Percentiles rank a stretch among this genome's conserved stretches.
Conservation (phyloP, 2,888 invertebrate genomes). For the Drosophila nr. perissopoda region DNA sequence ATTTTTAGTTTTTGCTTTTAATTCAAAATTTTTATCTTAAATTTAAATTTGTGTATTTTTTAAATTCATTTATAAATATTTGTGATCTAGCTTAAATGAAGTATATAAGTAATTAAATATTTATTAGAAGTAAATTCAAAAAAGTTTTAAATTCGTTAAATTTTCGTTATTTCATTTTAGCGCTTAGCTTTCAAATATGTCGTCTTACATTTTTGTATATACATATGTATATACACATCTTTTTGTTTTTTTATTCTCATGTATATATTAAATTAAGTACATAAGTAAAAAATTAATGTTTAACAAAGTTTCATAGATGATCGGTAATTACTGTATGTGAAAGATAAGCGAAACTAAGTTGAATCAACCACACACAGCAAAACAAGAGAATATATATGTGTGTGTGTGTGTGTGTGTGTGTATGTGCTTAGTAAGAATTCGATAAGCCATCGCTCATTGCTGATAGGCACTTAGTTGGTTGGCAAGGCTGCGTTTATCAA, state of each 20-base stretch:
- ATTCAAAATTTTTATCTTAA: background rate
- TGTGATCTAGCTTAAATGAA: background rate
- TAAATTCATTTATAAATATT: background rate
- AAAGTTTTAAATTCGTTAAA: background rate
- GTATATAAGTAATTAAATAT: background rate
- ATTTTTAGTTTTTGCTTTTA: background rate
- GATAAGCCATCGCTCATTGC: conserved; percentile 16
- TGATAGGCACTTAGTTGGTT: conserved; percentile 11
- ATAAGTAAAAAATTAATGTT: background rate
- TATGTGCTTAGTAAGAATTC: background rate
- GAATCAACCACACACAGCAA: background rate
- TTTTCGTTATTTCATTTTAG: background rate
- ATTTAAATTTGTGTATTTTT: background rate
- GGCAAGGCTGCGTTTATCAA: conserved; percentile 11
- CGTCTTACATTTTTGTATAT: background rate
- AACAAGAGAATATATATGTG: background rate
- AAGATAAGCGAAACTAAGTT: background rate
- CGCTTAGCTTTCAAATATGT: background rate
- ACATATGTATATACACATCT: accelerated
- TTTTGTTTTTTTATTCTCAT: accelerated
- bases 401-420: background rate
- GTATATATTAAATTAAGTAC: background rate
- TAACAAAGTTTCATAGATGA: background rate
- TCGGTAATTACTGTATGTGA: background rate
- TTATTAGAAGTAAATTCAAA: background rate